Evolutionary conservation across 2,797 vertebrate genomes (phyloP).

Genomic region (Pempheris klunzingeri): DNA sequence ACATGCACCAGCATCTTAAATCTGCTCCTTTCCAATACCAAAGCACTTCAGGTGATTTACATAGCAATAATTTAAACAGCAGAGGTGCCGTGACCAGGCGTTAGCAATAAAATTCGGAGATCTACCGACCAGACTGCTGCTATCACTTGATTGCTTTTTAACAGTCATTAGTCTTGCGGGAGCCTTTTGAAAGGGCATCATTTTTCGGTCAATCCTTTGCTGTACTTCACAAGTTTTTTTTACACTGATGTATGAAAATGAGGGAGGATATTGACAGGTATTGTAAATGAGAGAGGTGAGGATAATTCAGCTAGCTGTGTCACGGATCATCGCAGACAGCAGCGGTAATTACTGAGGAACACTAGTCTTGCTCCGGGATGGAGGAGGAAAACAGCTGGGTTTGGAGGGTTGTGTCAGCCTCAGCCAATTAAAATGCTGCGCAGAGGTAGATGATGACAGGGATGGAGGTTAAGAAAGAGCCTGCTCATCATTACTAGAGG

Average conservation of each 20-base stretch:
- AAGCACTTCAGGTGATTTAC: slow-evolving; percentile 86
- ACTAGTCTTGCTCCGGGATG: slow-evolving; percentile 58
- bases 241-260: slow-evolving; percentile 62
- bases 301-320: slow-evolving; percentile 50
- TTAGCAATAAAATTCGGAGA: slow-evolving; percentile 84
- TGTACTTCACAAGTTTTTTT: slow-evolving; percentile 50
- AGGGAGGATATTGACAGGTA: slow-evolving; percentile 63
- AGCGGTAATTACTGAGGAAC: slow-evolving; percentile 75
- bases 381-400: slow-evolving; percentile 59
- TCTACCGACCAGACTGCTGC: slow-evolving; percentile 75
- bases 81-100: slow-evolving; percentile 75
- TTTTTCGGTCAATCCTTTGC: slow-evolving; percentile 66
- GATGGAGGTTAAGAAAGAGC: slow-evolving; percentile 42
- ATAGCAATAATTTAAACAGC: slow-evolving; percentile 86
- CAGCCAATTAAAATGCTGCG: slow-evolving; percentile 67
- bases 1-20: slow-evolving; percentile 81
- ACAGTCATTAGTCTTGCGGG: slow-evolving; percentile 81
- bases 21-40: slow-evolving; percentile 81
- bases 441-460: slow-evolving; percentile 48
- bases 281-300: slow-evolving; percentile 57
- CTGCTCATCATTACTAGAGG: slow-evolving; percentile 35
- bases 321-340: slow-evolving; percentile 68
- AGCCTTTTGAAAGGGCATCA: slow-evolving; percentile 61
- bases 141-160: slow-evolving; percentile 84
- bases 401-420: slow-evolving; percentile 48